These are phyloP conservation scores for Ceraclea dissimilis DNA, from an alignment of 2,888 invertebrate species.

Conservation along the genomic window DNA sequence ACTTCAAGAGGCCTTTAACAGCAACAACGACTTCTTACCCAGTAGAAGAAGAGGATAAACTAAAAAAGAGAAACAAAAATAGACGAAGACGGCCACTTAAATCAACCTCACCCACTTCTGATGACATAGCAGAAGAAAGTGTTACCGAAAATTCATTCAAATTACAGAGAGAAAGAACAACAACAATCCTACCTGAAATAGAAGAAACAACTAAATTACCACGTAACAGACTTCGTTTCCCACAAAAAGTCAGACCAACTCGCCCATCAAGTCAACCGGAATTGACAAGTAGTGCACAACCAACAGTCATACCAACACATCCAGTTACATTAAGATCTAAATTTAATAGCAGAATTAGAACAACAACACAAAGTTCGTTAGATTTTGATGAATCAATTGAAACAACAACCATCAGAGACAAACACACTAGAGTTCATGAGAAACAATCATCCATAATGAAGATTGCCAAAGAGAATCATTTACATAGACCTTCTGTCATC, in stretches of 20 bases:
- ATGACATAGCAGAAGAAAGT: constrained; percentile 27
- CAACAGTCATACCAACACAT: constrained; percentile 42
- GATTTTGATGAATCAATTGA: constrained; percentile 26
- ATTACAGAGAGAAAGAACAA: constrained; percentile 14
- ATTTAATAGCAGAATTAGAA: constrained; percentile 29
- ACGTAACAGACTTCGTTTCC: constrained; percentile 36
- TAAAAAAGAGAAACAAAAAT: constrained; percentile 42
- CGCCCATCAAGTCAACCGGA: constrained; percentile 43
- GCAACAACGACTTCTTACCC: constrained; percentile 25
- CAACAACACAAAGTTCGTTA: constrained; percentile 32
- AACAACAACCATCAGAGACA: constrained; percentile 37
- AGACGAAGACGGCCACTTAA: constrained; percentile 41
- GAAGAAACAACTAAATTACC: constrained; percentile 36
- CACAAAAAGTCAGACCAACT: constrained; percentile 36
- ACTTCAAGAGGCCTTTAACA: constrained; percentile 40
- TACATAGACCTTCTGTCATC: constrained; percentile 35
- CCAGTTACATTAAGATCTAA: constrained; percentile 40
- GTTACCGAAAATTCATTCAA: constrained; percentile 8
- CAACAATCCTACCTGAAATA: constrained; percentile 32
- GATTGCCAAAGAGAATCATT: constrained; percentile 33
- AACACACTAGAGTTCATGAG: constrained; percentile 30
- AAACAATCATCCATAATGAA: constrained; percentile 48
- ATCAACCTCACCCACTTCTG: constrained; percentile 29
- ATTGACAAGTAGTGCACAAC: constrained; percentile 42
- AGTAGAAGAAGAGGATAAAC: constrained; percentile 35